Percentiles rank a stretch among this genome's conserved stretches.
Conservation (phyloP, 2,888 invertebrate species). For the Nemurella pictetii region DNA sequence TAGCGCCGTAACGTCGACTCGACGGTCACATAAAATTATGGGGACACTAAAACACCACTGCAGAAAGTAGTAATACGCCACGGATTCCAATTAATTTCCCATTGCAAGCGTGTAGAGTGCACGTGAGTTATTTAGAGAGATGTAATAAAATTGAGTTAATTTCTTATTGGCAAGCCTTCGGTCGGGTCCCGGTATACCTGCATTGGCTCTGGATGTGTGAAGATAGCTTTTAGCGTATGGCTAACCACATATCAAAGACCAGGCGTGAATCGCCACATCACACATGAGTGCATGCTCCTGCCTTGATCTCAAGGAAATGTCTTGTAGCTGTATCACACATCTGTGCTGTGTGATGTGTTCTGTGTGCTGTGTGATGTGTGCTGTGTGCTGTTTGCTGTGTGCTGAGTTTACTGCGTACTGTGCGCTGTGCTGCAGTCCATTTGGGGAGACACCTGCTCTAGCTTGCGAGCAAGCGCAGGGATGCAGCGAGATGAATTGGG, state of each 20-base stretch:
- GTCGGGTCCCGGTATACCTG: not conserved
- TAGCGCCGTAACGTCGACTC: not conserved
- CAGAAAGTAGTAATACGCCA: not conserved
- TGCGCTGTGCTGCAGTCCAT: too few relatives aligned
- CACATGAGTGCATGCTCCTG: too few relatives aligned
- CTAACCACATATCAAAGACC: constrained; percentile 16
- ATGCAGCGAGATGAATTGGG: not conserved
- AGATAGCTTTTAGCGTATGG: not conserved
- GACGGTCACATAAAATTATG: not conserved
- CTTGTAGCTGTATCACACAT: too few relatives aligned
- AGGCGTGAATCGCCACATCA: constrained; percentile 1
- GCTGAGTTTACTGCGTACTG: too few relatives aligned
- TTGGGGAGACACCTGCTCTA: not conserved
- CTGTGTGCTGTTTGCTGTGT: too few relatives aligned
- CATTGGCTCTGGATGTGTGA: not conserved
- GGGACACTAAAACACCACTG: not conserved
- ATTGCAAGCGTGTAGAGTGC: not conserved
- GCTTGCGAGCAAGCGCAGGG: not conserved
- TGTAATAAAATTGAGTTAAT: not conserved
- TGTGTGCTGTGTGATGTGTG: too few relatives aligned
- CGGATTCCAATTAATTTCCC: not conserved
- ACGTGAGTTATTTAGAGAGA: not conserved
- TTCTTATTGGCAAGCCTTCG: not conserved
- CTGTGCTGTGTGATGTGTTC: too few relatives aligned
- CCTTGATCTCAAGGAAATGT: too few relatives aligned